phyloP scores from a whole-genome alignment of 2,888 invertebrate genomes.

The Nemapogon koenigi region DNA sequence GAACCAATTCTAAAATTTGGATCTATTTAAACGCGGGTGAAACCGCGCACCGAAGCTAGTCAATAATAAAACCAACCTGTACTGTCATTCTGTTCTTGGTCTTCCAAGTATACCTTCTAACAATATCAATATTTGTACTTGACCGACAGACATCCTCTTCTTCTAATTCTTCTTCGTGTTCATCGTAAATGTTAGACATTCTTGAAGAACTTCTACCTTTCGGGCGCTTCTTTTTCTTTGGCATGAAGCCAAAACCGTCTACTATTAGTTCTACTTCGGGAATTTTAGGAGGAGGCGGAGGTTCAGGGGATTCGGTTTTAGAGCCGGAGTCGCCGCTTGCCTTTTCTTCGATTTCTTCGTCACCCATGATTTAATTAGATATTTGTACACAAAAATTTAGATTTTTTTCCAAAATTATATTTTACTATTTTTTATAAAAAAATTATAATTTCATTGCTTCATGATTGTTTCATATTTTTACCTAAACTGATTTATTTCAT shows the following conservation, averaged over 20 bases:
- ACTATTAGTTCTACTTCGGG: constrained; percentile 47
- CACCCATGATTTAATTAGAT: background rate
- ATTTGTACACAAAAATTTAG: constrained; percentile 6
- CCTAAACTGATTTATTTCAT: too few species aligned
- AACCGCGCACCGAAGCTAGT: too few species aligned
- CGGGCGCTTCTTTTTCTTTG: constrained; percentile 18
- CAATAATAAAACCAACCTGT: constrained; percentile 40
- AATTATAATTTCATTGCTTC: too few species aligned
- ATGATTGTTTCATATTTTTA: too few species aligned
- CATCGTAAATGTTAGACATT: background rate
- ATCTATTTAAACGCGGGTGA: too few species aligned
- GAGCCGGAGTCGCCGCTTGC: constrained; percentile 27
- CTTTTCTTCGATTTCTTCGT: constrained; percentile 20
- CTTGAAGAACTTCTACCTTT: constrained; percentile 18
- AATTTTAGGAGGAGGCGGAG: constrained; percentile 26
- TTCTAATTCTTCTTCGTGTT: constrained; percentile 17
- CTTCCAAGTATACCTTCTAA: constrained; percentile 70
- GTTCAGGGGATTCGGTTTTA: constrained; percentile 21
- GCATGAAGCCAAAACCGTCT: constrained; percentile 60
- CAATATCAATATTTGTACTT: constrained; percentile 46
- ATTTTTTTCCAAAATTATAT: constrained; percentile 1
- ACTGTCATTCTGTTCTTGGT: constrained; percentile 71
- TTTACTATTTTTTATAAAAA: too few species aligned
- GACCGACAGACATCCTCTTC: constrained; percentile 36
- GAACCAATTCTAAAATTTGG: too few species aligned